Base-by-base conservation (phyloP, 92 coral and sea anemone species). In the Umimayanthus kanabou region DNA sequence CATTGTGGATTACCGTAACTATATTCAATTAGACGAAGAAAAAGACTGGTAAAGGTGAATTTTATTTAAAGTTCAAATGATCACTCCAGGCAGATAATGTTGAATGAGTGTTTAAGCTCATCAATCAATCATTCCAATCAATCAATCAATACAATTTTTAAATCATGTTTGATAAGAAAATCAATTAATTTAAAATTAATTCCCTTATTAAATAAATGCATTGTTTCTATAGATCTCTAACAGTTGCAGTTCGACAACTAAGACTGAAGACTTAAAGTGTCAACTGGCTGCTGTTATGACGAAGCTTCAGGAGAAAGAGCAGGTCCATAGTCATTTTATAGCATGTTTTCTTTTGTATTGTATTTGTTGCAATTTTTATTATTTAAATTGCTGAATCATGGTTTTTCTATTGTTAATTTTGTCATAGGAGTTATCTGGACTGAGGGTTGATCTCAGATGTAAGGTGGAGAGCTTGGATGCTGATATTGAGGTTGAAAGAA, bases 401-500 rank as follows among this genome's bases (percentile, higher is more conserved):
- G 1, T 23, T 61, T 61, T 3, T 22, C 6, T 18, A 8, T 3
- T 20, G 6, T 3, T 33, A 22, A 9, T 3, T 39, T 65, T 4
- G 0, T 6, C 65, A 9, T 29, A 91, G 94, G 88, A 79, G 15
- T 50, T 91, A 20, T 80, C 88, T 15, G 88, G 90, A 58, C 76
- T 95, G 53, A 90, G 91, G 67, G 20, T 93, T 85, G 82, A 81
- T 49, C 73, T 91, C 22, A 88, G 87, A 11, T 93, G 93, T 88
- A 92, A 94, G 64, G 91, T 80, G 28, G 94, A 95, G 76, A 97
- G 89, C 69, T 39, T 88, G 50, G 88, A 86, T 79, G 98, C 98
- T 72, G 98, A 97, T 70, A 69, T 95, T 61, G 95, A 91, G n/a
- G 88, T 95, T 77, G 98, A 94, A 69, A 88, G 83, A 85, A 92